Evolutionary conservation across 2,888 invertebrate genomes (phyloP).

Genomic region (Zeuzera pyrina): DNA sequence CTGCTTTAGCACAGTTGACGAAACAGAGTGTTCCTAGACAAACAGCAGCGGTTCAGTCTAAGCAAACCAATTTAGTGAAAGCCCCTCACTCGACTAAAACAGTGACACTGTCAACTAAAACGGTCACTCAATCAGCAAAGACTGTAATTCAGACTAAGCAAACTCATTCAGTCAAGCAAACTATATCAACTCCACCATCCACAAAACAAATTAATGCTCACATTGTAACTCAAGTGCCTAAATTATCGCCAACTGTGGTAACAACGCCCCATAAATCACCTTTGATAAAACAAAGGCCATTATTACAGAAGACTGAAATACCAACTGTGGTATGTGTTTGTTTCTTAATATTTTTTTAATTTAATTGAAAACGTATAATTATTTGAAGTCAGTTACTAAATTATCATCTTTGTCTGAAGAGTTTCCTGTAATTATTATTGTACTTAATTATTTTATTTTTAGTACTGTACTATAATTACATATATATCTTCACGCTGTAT

Average conservation of each 20-base stretch:
- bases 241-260: constrained; percentile 36
- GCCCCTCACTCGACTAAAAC: no score
- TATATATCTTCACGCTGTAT: no score
- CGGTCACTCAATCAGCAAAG: constrained; percentile 6
- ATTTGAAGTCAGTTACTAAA: no score
- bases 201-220: constrained; percentile 9
- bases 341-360: background rate
- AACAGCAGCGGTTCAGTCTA: constrained; percentile 5
- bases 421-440: no score
- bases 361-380: no score
- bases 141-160: constrained; percentile 2
- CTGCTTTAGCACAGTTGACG: constrained; percentile 13
- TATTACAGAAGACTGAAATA: constrained; percentile 13
- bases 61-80: constrained; percentile 16
- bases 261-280: constrained; percentile 44
- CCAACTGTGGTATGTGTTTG: background rate
- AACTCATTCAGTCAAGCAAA: constrained; percentile 11
- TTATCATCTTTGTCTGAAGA: no score
- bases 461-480: no score
- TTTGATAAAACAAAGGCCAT: constrained; percentile 45
- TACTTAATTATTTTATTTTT: no score
- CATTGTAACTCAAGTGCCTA: constrained; percentile 21
- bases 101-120: background rate
- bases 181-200: constrained; percentile 12
- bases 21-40: constrained; percentile 14